Base-by-base conservation (phyloP, 2,888 invertebrate genomes). In the Drosophila lutescens region DNA sequence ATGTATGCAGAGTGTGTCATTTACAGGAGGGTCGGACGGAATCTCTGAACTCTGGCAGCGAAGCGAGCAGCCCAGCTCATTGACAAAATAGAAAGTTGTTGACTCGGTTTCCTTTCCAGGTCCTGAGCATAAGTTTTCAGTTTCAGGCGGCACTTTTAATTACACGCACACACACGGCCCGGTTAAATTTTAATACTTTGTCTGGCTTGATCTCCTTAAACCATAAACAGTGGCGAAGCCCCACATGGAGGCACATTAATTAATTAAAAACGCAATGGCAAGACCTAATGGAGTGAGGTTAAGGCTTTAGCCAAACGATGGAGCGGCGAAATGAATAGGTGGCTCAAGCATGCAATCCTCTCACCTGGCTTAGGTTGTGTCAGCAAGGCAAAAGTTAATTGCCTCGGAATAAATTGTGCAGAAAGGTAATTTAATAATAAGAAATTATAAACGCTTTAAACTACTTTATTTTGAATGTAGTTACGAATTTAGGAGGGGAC, bases 1-100 rank as follows among this genome's bases (percentile, higher is more conserved):
- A 83, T 86, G 80, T 78, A 86, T 88, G 80, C 75, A 83, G 79
- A 83, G 78, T 74, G 66, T 76, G 86, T 75, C 88, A 79, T 73
- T 86, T 86, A 57, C 86, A 82, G 75, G 46, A 73, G 62, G 23
- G 57, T 47, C 38, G 36, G 26, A 34, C 47, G n/a, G 46, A 38
- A 54, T 17, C 46, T 54, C 46, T 34, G 57, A 15, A 40, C 47
- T 23, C 44, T 55, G 58, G 36, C 46, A 65, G 47, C 17, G 17
- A 49, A 55, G 40, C 53, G 59, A 43, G 53, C 55, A 73, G 50
- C 57, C 41, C 49, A 36, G 68, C 62, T 66, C 86, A 79, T 87
- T 87, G 86, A 83, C 86, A 87, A 82, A 87, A 83, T 87, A 74
- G 83, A 83, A 83, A 83, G 83, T 87, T 87, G 83, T 83, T 83